A percentile compares a stretch with the other conserved stretches of the same genome.
Conservation (phyloP, 2,113 vertebrate genomes). For the Dicaeum eximium region DNA sequence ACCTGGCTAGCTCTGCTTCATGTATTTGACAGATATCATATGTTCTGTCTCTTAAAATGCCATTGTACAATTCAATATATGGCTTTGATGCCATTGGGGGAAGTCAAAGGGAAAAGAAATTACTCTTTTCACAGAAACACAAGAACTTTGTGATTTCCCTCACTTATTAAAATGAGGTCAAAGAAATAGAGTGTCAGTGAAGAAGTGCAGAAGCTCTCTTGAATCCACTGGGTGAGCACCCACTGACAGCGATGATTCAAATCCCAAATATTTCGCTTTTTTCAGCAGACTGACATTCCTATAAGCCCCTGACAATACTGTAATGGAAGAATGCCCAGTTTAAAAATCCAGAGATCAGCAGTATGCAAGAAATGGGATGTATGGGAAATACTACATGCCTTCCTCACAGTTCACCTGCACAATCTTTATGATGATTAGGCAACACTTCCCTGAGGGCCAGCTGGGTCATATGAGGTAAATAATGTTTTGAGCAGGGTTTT, state of each 20-base stretch:
- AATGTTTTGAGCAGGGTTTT: neutral
- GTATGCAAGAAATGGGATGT: neutral
- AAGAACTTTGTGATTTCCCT: neutral
- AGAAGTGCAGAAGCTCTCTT: slow-evolving; percentile 25
- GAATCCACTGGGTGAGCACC: neutral
- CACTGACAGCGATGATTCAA: slow-evolving; percentile 25
- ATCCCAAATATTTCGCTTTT: slow-evolving; percentile 30
- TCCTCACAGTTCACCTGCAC: neutral
- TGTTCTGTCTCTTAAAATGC: neutral
- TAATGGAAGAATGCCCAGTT: neutral
- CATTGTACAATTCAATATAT: neutral
- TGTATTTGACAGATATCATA: neutral
- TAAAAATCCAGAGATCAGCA: neutral
- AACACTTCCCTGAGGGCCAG: neutral
- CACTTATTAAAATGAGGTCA: neutral
- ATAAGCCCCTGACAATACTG: neutral
- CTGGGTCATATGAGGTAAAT: slow-evolving; percentile 53
- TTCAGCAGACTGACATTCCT: neutral
- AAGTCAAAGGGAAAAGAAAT: neutral
- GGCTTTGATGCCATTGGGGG: neutral
- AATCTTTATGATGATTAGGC: neutral
- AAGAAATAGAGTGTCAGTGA: neutral
- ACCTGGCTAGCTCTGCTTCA: neutral
- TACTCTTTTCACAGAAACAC: neutral
- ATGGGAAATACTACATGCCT: neutral